phyloP scores from a whole-genome alignment of 2,888 invertebrate genomes.

The Thereva unica region DNA sequence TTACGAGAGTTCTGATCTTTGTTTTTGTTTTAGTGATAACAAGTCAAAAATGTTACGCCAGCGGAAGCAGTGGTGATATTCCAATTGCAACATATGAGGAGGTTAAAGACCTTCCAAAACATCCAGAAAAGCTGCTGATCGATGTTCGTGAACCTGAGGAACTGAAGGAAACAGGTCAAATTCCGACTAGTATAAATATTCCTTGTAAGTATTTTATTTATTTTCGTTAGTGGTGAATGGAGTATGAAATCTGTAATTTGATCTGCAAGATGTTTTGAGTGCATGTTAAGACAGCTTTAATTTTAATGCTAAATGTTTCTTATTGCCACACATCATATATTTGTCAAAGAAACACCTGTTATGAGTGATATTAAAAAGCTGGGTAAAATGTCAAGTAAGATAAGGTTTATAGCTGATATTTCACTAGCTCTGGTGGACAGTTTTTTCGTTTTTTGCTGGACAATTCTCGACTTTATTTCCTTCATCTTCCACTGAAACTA shows the following conservation, averaged over 20 bases:
- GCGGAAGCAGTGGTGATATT: neutral
- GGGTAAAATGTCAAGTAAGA: too few species aligned
- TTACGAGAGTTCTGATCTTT: neutral
- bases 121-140: conserved; percentile 64
- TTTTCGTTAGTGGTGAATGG: neutral
- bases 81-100: conserved; percentile 51
- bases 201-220: conserved; percentile 63
- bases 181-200: conserved; percentile 77
- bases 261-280: too few species aligned
- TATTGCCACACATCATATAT: too few species aligned
- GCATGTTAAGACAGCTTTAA: too few species aligned
- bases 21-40: conserved; percentile 6
- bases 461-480: too few species aligned
- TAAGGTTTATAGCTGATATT: too few species aligned
- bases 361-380: too few species aligned
- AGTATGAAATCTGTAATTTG: neutral
- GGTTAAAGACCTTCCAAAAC: conserved; percentile 59
- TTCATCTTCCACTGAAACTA: too few species aligned
- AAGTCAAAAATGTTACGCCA: neutral
- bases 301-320: too few species aligned
- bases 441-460: too few species aligned
- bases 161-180: conserved; percentile 68
- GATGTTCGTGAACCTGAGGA: conserved; percentile 79
- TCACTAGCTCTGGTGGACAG: too few species aligned
- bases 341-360: too few species aligned